Percentiles rank a stretch among this genome's conserved stretches.
Evolutionary conservation across 2,113 vertebrate species (phyloP).

Genomic region (Nothobranchius kuhntae): DNA sequence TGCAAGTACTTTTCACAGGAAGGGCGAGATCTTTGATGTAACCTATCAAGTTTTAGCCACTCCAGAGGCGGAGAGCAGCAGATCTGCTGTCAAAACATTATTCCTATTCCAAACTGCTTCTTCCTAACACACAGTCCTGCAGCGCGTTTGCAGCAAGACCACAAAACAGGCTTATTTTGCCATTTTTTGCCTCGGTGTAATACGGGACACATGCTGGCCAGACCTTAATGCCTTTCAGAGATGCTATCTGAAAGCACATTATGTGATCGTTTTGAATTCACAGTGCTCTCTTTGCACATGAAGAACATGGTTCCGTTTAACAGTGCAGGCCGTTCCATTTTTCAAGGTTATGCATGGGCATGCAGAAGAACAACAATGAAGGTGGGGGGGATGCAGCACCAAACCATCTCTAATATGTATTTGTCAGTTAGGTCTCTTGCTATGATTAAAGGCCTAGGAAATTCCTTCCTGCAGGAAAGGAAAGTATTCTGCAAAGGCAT

Average conservation of each 20-base stretch:
- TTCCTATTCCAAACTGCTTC: conserved; percentile 40
- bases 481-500: conserved; percentile 81
- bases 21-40: conserved; percentile 32
- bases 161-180: conserved; percentile 49
- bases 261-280: conserved; percentile 74
- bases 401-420: conserved; percentile 74
- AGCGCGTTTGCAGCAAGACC: conserved; percentile 40
- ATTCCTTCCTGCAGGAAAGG: conserved; percentile 72
- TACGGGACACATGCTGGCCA: conserved; percentile 67
- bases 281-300: conserved; percentile 64
- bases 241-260: conserved; percentile 76
- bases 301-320: conserved; percentile 76
- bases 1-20: conserved; percentile 10
- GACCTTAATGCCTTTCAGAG: conserved; percentile 73
- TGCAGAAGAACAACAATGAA: conserved; percentile 74
- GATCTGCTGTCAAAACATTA: conserved; percentile 58
- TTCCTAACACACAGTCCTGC: conserved; percentile 21
- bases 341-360: conserved; percentile 76
- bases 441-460: conserved; percentile 77
- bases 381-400: conserved; percentile 63
- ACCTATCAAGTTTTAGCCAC: conserved; percentile 44
- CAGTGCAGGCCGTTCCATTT: conserved; percentile 63
- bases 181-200: conserved; percentile 55
- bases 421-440: conserved; percentile 73
- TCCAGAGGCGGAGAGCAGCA: conserved; percentile 44